These are phyloP conservation scores for Ranitomeya imitator DNA, from an alignment of 2,113 vertebrate species.

Conservation along the genomic window DNA sequence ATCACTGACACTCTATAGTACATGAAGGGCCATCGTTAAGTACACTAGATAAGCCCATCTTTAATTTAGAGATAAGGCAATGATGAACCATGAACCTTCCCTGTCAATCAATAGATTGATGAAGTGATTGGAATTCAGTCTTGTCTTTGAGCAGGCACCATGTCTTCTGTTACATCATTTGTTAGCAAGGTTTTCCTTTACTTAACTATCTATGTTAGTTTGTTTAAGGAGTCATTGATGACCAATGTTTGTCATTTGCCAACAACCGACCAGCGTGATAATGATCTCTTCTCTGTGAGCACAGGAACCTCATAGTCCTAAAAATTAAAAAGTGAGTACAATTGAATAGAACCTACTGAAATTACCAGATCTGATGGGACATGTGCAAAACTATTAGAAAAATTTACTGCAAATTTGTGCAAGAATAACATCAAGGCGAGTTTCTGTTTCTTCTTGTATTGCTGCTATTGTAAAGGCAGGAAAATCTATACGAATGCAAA, in stretches of 20 bases:
- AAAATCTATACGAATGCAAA: no score
- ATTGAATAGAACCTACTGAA: neutral
- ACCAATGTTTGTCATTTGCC: neutral
- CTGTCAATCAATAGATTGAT: neutral
- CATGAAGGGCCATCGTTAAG: no score
- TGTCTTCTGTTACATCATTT: neutral
- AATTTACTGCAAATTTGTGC: neutral
- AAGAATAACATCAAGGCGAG: neutral
- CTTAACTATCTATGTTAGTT: constrained; percentile 16
- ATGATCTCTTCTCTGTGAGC: neutral
- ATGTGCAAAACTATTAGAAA: neutral
- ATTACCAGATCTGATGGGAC: neutral
- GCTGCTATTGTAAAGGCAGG: no score
- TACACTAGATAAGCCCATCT: neutral
- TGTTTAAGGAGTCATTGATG: constrained; percentile 4
- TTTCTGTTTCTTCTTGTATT: neutral
- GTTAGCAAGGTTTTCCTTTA: neutral
- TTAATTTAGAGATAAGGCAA: neutral
- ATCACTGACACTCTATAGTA: no score
- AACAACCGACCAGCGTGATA: neutral
- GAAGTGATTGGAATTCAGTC: neutral
- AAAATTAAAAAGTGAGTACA: neutral
- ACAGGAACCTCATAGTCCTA: neutral
- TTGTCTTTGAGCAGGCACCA: no score
- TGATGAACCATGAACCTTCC: neutral